Conservation (phyloP, 2,888 invertebrate species). For the Tipula vernalis region DNA sequence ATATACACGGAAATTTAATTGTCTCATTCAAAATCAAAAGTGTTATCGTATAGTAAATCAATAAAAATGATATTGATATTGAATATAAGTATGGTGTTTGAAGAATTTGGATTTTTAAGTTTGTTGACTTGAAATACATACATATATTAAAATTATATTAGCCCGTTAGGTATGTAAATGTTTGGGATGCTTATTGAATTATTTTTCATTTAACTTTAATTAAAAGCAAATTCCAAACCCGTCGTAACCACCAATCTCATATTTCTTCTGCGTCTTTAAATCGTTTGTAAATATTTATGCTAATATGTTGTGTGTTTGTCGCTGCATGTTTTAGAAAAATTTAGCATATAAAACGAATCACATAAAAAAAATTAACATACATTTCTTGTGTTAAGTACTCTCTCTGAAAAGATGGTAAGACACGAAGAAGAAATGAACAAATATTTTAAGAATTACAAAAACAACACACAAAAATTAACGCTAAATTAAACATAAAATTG, state of each 20-base stretch:
- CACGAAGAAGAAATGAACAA: not conserved
- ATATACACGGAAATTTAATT: not conserved
- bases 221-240: not conserved
- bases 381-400: not conserved
- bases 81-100: not conserved
- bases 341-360: not conserved
- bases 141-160: not conserved
- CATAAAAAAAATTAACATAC: not conserved
- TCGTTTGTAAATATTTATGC: not conserved
- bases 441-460: not conserved
- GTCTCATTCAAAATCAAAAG: not conserved
- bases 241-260: not conserved
- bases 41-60: not conserved
- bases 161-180: not conserved
- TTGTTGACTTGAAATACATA: not conserved
- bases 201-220: not conserved
- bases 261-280: not conserved
- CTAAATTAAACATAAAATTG: not conserved
- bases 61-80: not conserved
- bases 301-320: not conserved
- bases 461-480: not conserved
- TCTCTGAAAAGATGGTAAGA: not conserved
- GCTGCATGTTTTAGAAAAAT: not conserved
- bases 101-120: not conserved
- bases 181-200: not conserved